Percentiles rank a stretch among this genome's conserved stretches.
phyloP scores from a whole-genome alignment of 2,797 vertebrate genomes.

The Pseudotriccus pelzelni region DNA sequence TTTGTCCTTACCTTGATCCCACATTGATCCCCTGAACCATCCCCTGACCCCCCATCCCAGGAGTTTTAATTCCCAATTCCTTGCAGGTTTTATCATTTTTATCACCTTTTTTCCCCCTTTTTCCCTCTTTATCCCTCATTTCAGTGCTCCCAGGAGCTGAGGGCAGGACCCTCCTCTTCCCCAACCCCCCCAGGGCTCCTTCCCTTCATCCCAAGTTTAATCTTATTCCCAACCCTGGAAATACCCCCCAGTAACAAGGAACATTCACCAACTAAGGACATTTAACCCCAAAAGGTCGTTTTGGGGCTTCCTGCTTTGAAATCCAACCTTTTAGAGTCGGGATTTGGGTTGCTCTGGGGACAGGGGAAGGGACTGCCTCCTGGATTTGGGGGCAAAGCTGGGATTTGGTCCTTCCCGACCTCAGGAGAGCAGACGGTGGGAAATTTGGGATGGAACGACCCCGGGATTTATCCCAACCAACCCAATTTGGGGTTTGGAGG shows the following conservation, averaged over 20 bases:
- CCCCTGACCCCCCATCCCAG: no score
- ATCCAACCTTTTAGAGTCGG: not conserved
- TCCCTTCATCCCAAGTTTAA: not conserved
- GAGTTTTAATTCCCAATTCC: not conserved
- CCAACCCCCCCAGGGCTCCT: not conserved
- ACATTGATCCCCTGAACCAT: no score
- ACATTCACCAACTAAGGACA: no score
- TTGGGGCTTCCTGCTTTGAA: no score
- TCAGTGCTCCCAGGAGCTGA: not conserved
- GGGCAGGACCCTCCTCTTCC: not conserved
- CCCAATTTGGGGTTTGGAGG: not conserved
- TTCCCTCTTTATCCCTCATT: not conserved
- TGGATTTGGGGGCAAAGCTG: accelerated
- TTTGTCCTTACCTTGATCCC: not conserved
- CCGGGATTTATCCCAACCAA: not conserved
- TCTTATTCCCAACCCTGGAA: no score
- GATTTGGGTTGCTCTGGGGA: not conserved
- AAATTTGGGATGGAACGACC: not conserved
- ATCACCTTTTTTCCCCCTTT: not conserved
- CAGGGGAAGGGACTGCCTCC: accelerated
- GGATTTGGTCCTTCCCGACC: not conserved
- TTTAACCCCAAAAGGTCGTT: not conserved
- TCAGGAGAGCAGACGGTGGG: not conserved
- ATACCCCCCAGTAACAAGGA: no score
- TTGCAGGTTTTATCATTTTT: not conserved